Base-by-base conservation (phyloP, 1,140 invertebrate species). In the Neodiprion fabricii region DNA sequence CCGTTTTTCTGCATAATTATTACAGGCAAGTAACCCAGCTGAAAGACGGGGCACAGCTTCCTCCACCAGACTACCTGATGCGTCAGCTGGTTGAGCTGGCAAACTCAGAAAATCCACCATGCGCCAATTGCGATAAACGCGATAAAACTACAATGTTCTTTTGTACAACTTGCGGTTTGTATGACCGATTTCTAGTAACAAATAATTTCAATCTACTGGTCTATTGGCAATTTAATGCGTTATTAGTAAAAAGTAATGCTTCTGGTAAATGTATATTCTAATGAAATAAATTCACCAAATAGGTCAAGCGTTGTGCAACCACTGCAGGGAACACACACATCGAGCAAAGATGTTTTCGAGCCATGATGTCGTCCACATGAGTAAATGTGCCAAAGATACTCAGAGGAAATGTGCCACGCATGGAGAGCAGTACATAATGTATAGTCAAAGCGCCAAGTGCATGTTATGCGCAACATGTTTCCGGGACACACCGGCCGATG, bases 401-500 rank as follows among this genome's bases (percentile, higher is more conserved):
- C 91, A 92, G 83, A 89, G 91, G 78, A 89, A 93, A 86, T 94
- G 93, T 83, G 83, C 90, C 1, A 88, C 89, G 67, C 93, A 94
- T 81, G 91, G 92, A 12, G 93, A 94, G 83, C 92, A 92, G 73
- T 93, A 92, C 83, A 92, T 93, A 77, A 94, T 94, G 93, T 94
- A 91, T 82, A 93, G 92, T 8, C 91, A 91, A 53, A 89, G 90
- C 65, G 91, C 91, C 76, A 91, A 92, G 76, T 89, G 89, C 48
- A 93, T 94, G 92, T 83, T 94, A 2, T 94, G 93, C 78, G 92
- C 93, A 10, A 93, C 91, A 71, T 94, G 93, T 78, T 93, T 93
- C 79, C 90, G 92, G 14, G 93, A 94, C 79, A 91, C 90, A 7
- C 91, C 92, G 3, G 86, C 89, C 50, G 92, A 94, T 73, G 89